These are phyloP conservation scores for Drosophila ustulata DNA, from an alignment of 2,888 invertebrate genomes.

Conservation along the genomic window DNA sequence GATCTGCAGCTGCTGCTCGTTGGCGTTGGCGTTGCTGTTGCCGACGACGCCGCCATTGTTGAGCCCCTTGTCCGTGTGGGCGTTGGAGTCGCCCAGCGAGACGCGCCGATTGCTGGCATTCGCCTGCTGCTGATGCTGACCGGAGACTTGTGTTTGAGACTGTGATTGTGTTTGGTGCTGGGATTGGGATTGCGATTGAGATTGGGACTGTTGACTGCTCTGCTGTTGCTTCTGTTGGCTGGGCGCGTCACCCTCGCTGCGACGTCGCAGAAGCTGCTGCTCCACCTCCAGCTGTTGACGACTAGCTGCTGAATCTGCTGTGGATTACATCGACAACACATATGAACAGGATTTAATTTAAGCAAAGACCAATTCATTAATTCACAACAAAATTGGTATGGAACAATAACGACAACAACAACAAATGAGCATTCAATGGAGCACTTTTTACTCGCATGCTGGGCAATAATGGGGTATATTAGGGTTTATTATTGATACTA, in stretches of 20 bases:
- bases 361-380: background rate
- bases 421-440: slow-evolving; percentile 49
- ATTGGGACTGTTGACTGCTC: slow-evolving; percentile 35
- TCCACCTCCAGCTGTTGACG: slow-evolving; percentile 77
- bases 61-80: slow-evolving; percentile 35
- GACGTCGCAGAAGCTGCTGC: slow-evolving; percentile 86
- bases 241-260: slow-evolving; percentile 88
- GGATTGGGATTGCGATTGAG: slow-evolving; percentile 16
- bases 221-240: slow-evolving; percentile 72
- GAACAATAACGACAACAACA: slow-evolving; percentile 49
- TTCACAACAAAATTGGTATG: background rate
- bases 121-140: slow-evolving; percentile 13
- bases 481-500: background rate
- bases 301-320: slow-evolving; percentile 62
- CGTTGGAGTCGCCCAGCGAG: slow-evolving; percentile 87
- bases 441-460: slow-evolving; percentile 36
- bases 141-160: slow-evolving; percentile 29
- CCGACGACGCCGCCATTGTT: slow-evolving; percentile 38
- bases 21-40: slow-evolving; percentile 69
- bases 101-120: slow-evolving; percentile 85
- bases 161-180: slow-evolving; percentile 20
- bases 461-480: slow-evolving; percentile 5
- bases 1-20: slow-evolving; percentile 85
- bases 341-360: background rate
- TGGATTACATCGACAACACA: slow-evolving; percentile 11